Conservation (phyloP, 2,888 invertebrate genomes). For the Mythimna loreyi region DNA sequence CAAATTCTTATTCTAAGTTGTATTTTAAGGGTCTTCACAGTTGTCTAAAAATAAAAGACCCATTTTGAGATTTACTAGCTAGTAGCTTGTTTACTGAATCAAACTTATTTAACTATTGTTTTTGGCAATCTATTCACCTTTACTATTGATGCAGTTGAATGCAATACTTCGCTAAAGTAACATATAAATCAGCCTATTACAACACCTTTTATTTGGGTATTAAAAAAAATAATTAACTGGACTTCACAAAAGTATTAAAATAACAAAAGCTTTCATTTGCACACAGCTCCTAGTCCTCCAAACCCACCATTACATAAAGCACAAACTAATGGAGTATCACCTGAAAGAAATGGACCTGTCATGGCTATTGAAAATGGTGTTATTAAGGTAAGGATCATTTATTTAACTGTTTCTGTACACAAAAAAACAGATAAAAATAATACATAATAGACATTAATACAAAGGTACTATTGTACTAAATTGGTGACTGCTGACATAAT, state of each 20-base stretch:
- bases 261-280: constrained; percentile 27
- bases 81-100: too few species aligned
- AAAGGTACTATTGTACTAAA: background rate
- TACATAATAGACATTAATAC: too few species aligned
- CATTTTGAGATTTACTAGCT: too few species aligned
- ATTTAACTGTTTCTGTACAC: too few species aligned
- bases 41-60: too few species aligned
- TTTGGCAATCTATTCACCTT: background rate
- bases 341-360: constrained; percentile 79
- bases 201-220: background rate
- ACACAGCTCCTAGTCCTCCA: constrained; percentile 64
- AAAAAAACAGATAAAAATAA: too few species aligned
- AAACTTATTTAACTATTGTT: too few species aligned
- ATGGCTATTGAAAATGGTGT: constrained; percentile 88
- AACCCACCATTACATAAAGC: constrained; percentile 52
- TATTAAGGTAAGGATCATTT: constrained; percentile 81
- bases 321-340: constrained; percentile 57
- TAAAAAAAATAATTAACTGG: background rate
- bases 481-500: background rate
- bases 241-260: background rate
- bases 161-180: background rate
- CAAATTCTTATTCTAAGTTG: background rate
- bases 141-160: background rate
- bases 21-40: background rate
- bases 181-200: background rate